Evolutionary conservation across 2,888 invertebrate genomes (phyloP), one percentile per base, ranked within the genome.

Genomic region (Ormia ochracea): DNA sequence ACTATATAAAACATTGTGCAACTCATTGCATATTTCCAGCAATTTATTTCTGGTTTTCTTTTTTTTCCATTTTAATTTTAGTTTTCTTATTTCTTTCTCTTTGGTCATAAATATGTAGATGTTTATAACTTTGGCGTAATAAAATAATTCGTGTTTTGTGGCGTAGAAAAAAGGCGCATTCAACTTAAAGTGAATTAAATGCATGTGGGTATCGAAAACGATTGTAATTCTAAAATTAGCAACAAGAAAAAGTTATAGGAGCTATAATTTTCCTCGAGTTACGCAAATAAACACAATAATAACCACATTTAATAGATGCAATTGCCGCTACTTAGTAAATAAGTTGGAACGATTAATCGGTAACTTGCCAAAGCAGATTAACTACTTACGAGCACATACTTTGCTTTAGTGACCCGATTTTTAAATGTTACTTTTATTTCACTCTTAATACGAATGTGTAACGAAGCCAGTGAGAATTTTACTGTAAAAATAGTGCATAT

Each of bases 1-100:
- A 79, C 65, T 68, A 45, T 33, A n/a, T n/a, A 36, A 66, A 61
- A 61, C 56, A 76, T 80, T 80, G 68, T 76, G 80, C 66, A 76
- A 80, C 54, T 17, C 43, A 19, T 6, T 52, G 43, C 26, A 54
- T 19, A 54, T 54, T 72, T 54, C 17, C 61, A 61, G 2, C 21
- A 12, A 31, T 4, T 23, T 76, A 14, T 14, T 59, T 48, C 14
- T 26, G 3, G 17, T 41, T 68, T 52, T 48, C 12, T 38, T 58
- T 65, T 63, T 31, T 31, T 26, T n/a, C n/a, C n/a, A n/a, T n/a
- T n/a, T n/a, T n/a, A n/a, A n/a, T n/a, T n/a, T n/a, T n/a, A n/a
- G n/a, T n/a, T 54, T 36, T 36, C 38, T 56, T 33, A 7, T 73
- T 50, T 69, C 38, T 19, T 36, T 66, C 58, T 69, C 23, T 66